Evolutionary conservation across 2,888 invertebrate genomes (phyloP).

Genomic region (Tiphia femorata): DNA sequence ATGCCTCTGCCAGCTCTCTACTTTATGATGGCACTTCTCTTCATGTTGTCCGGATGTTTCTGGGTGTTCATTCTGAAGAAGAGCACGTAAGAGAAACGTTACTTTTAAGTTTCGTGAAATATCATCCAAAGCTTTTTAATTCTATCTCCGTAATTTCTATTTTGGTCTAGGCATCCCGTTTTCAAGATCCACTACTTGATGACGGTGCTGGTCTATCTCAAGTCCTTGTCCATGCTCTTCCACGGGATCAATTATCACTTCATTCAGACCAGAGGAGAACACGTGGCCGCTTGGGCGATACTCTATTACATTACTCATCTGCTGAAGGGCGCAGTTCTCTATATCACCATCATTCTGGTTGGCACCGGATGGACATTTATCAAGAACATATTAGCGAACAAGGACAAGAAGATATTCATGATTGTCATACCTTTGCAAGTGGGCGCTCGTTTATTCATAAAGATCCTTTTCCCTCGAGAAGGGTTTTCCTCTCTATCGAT

Average conservation of each 20-base stretch:
- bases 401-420: constrained; percentile 98
- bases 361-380: constrained; percentile 99
- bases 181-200: constrained; percentile 97
- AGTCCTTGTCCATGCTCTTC: constrained; percentile 92
- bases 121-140: not conserved
- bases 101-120: not conserved
- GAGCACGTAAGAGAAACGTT: constrained; percentile 73
- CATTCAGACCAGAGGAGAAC: constrained; percentile 92
- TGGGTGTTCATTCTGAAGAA: constrained; percentile 92
- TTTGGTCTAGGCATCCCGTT: constrained; percentile 77
- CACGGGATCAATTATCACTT: constrained; percentile 96
- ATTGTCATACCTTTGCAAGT: constrained; percentile 97
- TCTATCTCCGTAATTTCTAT: not conserved
- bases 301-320: constrained; percentile 98
- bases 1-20: constrained; percentile 95
- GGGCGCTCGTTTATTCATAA: constrained; percentile 38
- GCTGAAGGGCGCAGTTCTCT: constrained; percentile 92
- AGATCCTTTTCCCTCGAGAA: not conserved
- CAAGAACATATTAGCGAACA: constrained; percentile 95
- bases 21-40: constrained; percentile 90
- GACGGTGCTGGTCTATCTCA: constrained; percentile 92
- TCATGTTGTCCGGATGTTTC: constrained; percentile 88
- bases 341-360: constrained; percentile 95
- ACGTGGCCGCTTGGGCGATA: constrained; percentile 98
- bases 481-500: not conserved